These are phyloP conservation scores for Pseudolaguvia tuberculata DNA, from an alignment of 2,113 vertebrate genomes.

Conservation along the genomic window DNA sequence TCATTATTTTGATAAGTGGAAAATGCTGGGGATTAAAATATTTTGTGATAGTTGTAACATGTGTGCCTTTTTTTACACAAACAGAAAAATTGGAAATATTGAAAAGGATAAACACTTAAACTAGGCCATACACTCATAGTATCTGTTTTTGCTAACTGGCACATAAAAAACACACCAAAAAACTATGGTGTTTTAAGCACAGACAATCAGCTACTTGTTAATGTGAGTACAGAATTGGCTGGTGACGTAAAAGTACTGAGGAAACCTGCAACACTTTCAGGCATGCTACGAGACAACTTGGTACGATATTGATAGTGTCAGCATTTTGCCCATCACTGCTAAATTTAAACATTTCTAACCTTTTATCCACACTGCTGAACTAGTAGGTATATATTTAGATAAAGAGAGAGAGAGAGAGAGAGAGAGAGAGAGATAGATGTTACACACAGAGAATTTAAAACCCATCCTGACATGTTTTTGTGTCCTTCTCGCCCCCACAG, in stretches of 20 bases:
- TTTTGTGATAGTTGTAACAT: background rate
- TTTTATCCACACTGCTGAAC: background rate
- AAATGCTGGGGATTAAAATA: background rate
- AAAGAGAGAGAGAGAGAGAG: constrained; percentile 1
- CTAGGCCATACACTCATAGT: background rate
- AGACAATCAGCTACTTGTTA: constrained; percentile 14
- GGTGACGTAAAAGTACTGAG: constrained; percentile 13
- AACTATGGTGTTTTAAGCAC: background rate
- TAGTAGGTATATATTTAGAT: background rate
- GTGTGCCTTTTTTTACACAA: too few species aligned
- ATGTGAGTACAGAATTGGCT: constrained; percentile 2
- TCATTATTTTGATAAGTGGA: background rate
- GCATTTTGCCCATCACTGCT: background rate
- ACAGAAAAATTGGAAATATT: background rate
- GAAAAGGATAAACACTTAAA: background rate
- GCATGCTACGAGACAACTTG: background rate
- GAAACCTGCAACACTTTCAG: constrained; percentile 12
- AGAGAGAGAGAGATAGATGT: background rate
- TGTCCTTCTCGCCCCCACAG: constrained; percentile 47
- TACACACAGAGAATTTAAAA: constrained; percentile 36
- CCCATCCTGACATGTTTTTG: constrained; percentile 46
- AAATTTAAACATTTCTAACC: background rate
- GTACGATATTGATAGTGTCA: background rate
- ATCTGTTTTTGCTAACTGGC: background rate
- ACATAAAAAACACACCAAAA: background rate